These are phyloP conservation scores for Teleogryllus occipitalis DNA, from an alignment of 1,140 invertebrate genomes.

Conservation along the genomic window DNA sequence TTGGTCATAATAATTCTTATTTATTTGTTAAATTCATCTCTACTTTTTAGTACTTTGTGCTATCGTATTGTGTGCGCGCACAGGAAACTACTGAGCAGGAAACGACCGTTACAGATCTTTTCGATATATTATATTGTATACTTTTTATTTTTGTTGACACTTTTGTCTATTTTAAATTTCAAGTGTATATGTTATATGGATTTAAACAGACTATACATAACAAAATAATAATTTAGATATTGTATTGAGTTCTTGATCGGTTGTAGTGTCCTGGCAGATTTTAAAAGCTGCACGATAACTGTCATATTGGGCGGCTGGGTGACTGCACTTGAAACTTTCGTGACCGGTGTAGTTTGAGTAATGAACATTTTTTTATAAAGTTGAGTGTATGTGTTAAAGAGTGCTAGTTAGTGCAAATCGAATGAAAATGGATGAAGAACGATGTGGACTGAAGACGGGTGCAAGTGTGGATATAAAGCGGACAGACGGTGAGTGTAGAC, in stretches of 20 bases:
- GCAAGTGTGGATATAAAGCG: constrained; percentile 16
- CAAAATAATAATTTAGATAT: not conserved
- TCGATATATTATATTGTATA: not conserved
- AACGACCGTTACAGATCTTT: not conserved
- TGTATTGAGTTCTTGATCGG: not conserved
- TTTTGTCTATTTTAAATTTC: not conserved
- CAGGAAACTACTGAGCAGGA: not conserved
- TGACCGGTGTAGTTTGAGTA: constrained; percentile 7
- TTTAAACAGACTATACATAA: not conserved
- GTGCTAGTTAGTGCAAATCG: not conserved
- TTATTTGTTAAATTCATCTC: too few species aligned
- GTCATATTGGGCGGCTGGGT: not conserved
- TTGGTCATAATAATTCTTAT: too few species aligned
- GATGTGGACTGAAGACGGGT: constrained; percentile 7
- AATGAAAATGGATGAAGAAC: constrained; percentile 15
- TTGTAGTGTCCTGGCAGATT: constrained; percentile 13
- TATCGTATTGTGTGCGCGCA: not conserved
- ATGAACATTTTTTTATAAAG: not conserved
- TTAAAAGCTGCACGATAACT: constrained; percentile 13
- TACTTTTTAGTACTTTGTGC: not conserved
- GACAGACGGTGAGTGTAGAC: constrained; percentile 15
- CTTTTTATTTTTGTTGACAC: not conserved
- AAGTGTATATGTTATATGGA: not conserved
- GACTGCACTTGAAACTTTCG: not conserved
- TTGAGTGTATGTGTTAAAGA: constrained; percentile 1